Base-by-base conservation (phyloP, 2,113 vertebrate species). In the Chloropsis hardwickii region DNA sequence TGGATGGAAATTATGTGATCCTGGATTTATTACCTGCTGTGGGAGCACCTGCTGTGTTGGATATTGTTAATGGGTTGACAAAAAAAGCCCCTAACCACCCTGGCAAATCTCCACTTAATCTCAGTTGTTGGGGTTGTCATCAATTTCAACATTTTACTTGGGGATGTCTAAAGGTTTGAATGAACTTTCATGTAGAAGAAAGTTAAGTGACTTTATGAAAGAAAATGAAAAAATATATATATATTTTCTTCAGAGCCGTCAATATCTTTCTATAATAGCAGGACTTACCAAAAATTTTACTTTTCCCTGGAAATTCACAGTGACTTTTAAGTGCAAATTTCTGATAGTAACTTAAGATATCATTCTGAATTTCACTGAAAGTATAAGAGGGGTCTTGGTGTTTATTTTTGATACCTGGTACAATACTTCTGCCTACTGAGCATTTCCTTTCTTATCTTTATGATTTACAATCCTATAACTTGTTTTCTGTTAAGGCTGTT, bases 81-180 rank as follows among this genome's bases (percentile, higher is more conserved):
- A 79, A 90, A 37, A 85, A 90, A 51, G 7, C 11, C 20, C 31
- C 70, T 78, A 90, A 93, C 85, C 61, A 65, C 57, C 48, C 22
- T 76, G 47, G 57, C 58, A 87, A 82, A 85, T 69, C 40, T 82
- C 31, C 40, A 87, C 15, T 92, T 95, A 47, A 80, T 28, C 60
- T 42, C 35, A 81, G 56, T 84, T 81, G 10, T 57, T 92, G 51
- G 42, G 21, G 18, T 78, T 95, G 47, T 71, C 65, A 81, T 60
- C 84, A 29, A 78, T 61, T 86, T 87, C 82, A 88, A 87, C 65
- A 82, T 80, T 94, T 90, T 50, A 80, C 7, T 85, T 72, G 65
- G 8, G 5, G 7, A n/a, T 76, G 25, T 85, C 69, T 71, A 48
- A 92, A 77, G 28, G 42, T 79, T 31, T 9, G 6, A 77, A 86